phyloP scores from a whole-genome alignment of 1,140 invertebrate genomes.

The Neodiprion pinetum region DNA sequence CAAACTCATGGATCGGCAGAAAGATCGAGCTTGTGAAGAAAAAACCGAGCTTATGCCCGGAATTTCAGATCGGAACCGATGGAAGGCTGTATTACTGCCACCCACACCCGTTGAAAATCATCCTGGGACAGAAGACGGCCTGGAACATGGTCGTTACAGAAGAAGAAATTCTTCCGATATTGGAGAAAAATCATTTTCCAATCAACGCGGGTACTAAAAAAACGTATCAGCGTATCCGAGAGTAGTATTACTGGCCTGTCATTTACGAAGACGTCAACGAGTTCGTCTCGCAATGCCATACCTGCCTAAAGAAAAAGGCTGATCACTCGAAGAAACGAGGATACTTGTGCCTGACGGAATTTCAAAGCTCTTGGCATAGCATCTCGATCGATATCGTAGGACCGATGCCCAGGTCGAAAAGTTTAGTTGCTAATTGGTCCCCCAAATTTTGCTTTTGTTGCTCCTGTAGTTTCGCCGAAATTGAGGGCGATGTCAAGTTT shows the following conservation, averaged over 20 bases:
- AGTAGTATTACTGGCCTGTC: conserved; percentile 37
- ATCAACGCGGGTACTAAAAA: conserved; percentile 38
- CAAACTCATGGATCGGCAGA: neutral
- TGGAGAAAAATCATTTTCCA: conserved; percentile 36
- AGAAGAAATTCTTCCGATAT: conserved; percentile 19
- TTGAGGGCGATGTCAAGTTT: too few species aligned
- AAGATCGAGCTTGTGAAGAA: neutral
- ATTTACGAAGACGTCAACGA: conserved; percentile 26
- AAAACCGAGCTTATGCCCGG: neutral
- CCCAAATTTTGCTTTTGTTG: too few species aligned
- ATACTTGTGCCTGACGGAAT: too few species aligned
- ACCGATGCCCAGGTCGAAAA: too few species aligned
- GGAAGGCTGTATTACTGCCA: neutral
- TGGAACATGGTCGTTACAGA: conserved; percentile 29
- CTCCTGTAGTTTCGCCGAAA: too few species aligned
- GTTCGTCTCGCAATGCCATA: conserved; percentile 28
- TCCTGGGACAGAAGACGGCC: neutral
- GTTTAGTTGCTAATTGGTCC: too few species aligned
- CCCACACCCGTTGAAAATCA: neutral
- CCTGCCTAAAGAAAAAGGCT: conserved; percentile 22
- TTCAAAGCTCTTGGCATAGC: too few species aligned
- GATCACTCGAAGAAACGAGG: too few species aligned
- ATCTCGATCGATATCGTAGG: too few species aligned
- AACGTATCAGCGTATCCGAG: conserved; percentile 32
- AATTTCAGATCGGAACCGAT: neutral